Base-by-base conservation (phyloP, 2,888 invertebrate genomes). In the Agrilus mali region DNA sequence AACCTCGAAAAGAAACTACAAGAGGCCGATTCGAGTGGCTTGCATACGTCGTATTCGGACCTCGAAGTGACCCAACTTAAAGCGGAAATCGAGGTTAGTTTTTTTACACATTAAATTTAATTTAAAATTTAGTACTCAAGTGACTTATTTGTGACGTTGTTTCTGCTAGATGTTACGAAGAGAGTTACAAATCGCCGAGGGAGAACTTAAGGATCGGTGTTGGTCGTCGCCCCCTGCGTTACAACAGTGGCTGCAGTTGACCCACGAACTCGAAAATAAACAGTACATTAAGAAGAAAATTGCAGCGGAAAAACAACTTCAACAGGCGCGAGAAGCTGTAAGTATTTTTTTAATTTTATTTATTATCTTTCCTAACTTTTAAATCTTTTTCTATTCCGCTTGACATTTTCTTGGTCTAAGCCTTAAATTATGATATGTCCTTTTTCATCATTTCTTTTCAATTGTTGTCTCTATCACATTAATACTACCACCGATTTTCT, bases 241-340 rank as follows among this genome's bases (percentile, higher is more conserved):
- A 6, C 96, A 96, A 61, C 86, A 88, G 51, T 95, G 96, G 92
- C 70, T 98, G 13, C 94, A 97, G 63, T 72, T 93, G 40, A 97
- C 96, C 0, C 92, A 96, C 66, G 97, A 98, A 71, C 75, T 93
- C 46, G 98, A 98, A 68, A 86, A 89, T 67, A 80, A 85, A 53
- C 72, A 85, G 14, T 94, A 92, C 63, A 75, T 86, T 46, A 80
- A 85, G 54, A 94, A 95, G 68, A 86, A 86, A 64, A 73, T 80
- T 50, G 70, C 75, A 35, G 93, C 92, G 0, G 88, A 93, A 54
- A 71, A 78, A 58, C 92, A 93, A 61, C 69, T 94, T 49, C 81
- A 83, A 59, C 82, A 82, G 57, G 93, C 93, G 7, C 80, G 89
- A 58, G 93, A 93, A 63, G 88, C 87, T 56, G 90, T 90, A 61